Base-by-base conservation (phyloP, 2,888 invertebrate genomes). In the Eubasilissa splendida region DNA sequence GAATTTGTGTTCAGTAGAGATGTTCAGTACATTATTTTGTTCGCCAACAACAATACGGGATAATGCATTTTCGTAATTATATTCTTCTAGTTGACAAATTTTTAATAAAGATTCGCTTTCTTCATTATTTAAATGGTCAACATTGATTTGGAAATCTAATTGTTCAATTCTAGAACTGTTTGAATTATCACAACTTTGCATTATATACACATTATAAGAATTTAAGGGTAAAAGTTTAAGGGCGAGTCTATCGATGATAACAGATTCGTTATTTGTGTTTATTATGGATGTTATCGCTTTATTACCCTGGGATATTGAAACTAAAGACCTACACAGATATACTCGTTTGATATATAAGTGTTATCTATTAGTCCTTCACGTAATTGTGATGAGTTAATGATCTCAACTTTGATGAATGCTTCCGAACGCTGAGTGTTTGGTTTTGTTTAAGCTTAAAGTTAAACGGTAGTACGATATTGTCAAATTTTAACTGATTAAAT, bases 11-110 rank as follows among this genome's bases (percentile, higher is more conserved):
- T n/a, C n/a, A n/a, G n/a, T n/a, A n/a, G 52, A 53, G 14, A 76
- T 42, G 50, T 76, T 33, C 22, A 76, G n/a, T 14, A 76, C 33
- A n/a, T n/a, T n/a, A 11, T 60, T 58, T 10, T 50, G n/a, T 14
- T 70, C 52, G 53, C 10, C 14, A 10, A 65, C 11, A 2, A 65
- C 50, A 4, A 76, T 76, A 14, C 84, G 50, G 3, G 85, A 84
- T n/a, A 85, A 75, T 9, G 84, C 84, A 31, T 84, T 85, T 81
- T 85, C 81, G 77, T 85, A 87, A 59, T 87, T 82, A 76, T 85
- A 87, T 84, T 87, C 86, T 81, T 85, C 84, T 42, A 87, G 77
- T 77, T 73, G 22, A 31, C 31, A 33, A n/a, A 73, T 54, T 54
- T 14, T 31, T 31, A 73, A 22, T 2, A 73, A 9, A n/a, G n/a